Evolutionary conservation across 1,140 invertebrate species (phyloP), one percentile per base, ranked within the genome.

Genomic region (Oscheius sp.): DNA sequence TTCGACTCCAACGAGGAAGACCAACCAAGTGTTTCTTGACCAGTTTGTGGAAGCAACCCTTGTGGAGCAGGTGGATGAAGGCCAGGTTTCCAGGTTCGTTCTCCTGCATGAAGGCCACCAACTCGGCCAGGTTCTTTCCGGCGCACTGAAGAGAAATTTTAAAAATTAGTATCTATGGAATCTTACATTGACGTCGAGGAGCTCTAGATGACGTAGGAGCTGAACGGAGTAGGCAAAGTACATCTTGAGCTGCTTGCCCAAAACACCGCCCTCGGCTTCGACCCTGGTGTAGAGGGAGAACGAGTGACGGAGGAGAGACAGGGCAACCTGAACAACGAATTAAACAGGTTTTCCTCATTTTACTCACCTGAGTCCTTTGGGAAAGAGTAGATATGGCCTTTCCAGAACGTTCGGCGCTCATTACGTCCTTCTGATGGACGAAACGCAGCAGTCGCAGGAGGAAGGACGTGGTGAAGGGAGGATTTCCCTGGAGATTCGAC

Each of bases 401-500:
- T 36, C 42, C 28, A 7, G 31, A 35, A n/a, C n/a, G n/a, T 28
- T 75, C 72, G 7, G 42, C 32, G n/a, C 64, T 63, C 32, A 76
- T 34, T n/a, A 72, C 64, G 36, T 75, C 72, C n/a, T 77, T 64
- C 13, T 76, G 73, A 52, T 84, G 83, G 35, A 83, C 73, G 49
- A 74, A 84, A 28, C 69, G 61, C 28, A 83, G 69, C 2, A 83
- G 72, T 13, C 81, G 73, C 28, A 83, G 81, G 42, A 83, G 70
- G 68, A 80, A 84, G 2, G 78, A 72, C 0, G 83, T 72, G 2
- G 82, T 83, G 64, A 79, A 83, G 0, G 82, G 82, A 10, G 79
- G 79, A 75, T 83, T 83, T 52, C 82, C 82, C 42, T 83, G 79
- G 18, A 83, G 67, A 15, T 77, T 84, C 4, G 82, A 81, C 45